These are phyloP conservation scores for Morbakka virulenta DNA, from an alignment of 30 jellyfish, hydroid and myxozoan genomes.

Conservation along the genomic window DNA sequence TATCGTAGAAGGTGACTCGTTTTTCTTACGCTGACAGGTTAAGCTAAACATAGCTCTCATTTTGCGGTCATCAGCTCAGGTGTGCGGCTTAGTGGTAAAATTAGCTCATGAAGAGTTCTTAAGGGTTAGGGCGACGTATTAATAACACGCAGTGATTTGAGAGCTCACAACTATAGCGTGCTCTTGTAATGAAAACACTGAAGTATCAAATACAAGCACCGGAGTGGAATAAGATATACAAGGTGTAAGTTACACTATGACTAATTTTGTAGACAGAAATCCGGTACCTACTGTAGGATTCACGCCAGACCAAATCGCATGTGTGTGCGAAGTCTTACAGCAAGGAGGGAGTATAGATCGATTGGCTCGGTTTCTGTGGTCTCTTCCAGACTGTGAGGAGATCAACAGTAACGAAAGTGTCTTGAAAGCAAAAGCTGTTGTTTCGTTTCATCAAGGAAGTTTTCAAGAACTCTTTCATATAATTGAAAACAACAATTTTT, in stretches of 20 bases:
- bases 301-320: constrained; percentile 95
- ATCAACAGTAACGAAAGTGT: constrained; percentile 74
- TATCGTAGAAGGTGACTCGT: no score
- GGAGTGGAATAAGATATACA: not conserved
- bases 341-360: constrained; percentile 94
- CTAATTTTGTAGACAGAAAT: constrained; percentile 61
- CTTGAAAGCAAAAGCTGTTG: constrained; percentile 84
- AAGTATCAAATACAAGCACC: not conserved
- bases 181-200: not conserved
- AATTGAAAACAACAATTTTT: constrained; percentile 71
- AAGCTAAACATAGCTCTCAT: not conserved
- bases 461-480: constrained; percentile 84
- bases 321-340: constrained; percentile 90
- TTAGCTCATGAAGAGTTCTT: not conserved
- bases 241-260: constrained; percentile 22
- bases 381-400: constrained; percentile 89
- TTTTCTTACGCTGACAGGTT: not conserved
- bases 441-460: constrained; percentile 91
- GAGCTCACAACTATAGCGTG: not conserved
- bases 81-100: not conserved
- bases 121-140: not conserved
- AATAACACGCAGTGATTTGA: not conserved
- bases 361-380: constrained; percentile 90
- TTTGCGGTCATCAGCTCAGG: not conserved
- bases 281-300: constrained; percentile 63